These are phyloP conservation scores for Ophion obscuratus DNA, from an alignment of 2,888 invertebrate genomes.

Conservation along the genomic window DNA sequence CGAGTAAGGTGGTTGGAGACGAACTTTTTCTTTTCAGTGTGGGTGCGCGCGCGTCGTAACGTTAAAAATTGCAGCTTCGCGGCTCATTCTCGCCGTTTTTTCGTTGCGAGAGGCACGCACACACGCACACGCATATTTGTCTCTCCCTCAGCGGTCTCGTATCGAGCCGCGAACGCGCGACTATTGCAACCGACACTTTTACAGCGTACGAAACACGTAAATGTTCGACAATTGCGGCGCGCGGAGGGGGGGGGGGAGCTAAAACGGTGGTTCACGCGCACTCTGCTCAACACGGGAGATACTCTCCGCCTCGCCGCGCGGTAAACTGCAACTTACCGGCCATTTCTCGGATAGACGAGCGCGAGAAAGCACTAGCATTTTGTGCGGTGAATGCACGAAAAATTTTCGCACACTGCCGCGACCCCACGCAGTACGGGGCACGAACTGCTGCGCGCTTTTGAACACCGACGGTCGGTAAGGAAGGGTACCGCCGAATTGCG, in stretches of 20 bases:
- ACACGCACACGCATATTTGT: background rate
- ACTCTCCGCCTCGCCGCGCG: conserved; percentile 60
- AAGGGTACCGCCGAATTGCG: background rate
- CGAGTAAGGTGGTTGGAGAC: conserved; percentile 59
- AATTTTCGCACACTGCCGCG: conserved; percentile 34
- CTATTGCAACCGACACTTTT: conserved; percentile 11
- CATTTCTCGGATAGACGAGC: conserved; percentile 74
- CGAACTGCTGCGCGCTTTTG: conserved; percentile 11
- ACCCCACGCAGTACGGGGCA: background rate
- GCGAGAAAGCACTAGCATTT: conserved; percentile 37
- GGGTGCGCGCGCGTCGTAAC: conserved; percentile 48
- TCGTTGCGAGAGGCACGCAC: conserved; percentile 29
- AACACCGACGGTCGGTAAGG: conserved; percentile 22
- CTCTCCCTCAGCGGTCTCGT: background rate
- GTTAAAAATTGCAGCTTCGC: conserved; percentile 52
- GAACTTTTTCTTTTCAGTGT: conserved; percentile 26
- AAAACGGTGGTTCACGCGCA: conserved; percentile 47
- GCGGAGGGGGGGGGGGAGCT: background rate
- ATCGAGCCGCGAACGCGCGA: background rate
- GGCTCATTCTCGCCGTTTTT: conserved; percentile 37
- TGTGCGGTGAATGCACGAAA: conserved; percentile 35
- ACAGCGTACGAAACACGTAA: conserved; percentile 15
- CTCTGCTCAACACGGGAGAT: conserved; percentile 43
- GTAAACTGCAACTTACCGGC: conserved; percentile 78
- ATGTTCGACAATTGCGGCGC: conserved; percentile 7